These are phyloP conservation scores for Lasaia peninsularis DNA, from an alignment of 1,140 invertebrate genomes.

Conservation along the genomic window DNA sequence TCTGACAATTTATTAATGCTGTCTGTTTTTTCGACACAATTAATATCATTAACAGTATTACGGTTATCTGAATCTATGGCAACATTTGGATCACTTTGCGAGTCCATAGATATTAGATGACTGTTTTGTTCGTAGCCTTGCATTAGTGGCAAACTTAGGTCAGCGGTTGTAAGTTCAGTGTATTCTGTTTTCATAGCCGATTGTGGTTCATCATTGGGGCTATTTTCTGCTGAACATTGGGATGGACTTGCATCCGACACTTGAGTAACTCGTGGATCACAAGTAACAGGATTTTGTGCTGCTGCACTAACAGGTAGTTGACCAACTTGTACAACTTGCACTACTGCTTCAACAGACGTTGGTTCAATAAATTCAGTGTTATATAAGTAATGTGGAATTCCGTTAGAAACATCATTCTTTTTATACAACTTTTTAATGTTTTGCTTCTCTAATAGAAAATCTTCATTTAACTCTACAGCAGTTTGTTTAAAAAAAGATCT, in stretches of 20 bases:
- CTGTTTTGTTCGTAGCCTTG: slow-evolving; percentile 47
- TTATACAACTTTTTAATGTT: slow-evolving; percentile 22
- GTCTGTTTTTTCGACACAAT: slow-evolving; percentile 34
- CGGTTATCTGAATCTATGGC: not conserved
- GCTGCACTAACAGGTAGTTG: slow-evolving; percentile 68
- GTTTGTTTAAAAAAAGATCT: slow-evolving; percentile 54
- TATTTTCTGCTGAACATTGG: slow-evolving; percentile 60
- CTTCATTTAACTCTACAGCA: slow-evolving; percentile 39
- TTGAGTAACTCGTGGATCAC: slow-evolving; percentile 66
- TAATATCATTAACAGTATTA: not conserved
- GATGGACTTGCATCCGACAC: slow-evolving; percentile 63
- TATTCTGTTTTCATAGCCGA: slow-evolving; percentile 59
- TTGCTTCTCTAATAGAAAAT: slow-evolving; percentile 34
- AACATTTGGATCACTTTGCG: slow-evolving; percentile 5
- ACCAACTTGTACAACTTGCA: slow-evolving; percentile 72
- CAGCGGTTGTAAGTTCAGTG: slow-evolving; percentile 66
- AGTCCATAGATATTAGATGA: slow-evolving; percentile 24
- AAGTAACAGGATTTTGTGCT: slow-evolving; percentile 68
- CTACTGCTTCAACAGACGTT: slow-evolving; percentile 33
- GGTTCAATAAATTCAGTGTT: slow-evolving; percentile 55
- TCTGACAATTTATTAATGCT: slow-evolving; percentile 42
- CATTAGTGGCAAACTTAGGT: slow-evolving; percentile 51
- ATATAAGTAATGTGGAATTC: slow-evolving; percentile 43
- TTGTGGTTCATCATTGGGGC: slow-evolving; percentile 47
- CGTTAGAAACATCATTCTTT: slow-evolving; percentile 17